phyloP scores from a whole-genome alignment of 2,797 vertebrate genomes.

The Silurus lanzhouensis region DNA sequence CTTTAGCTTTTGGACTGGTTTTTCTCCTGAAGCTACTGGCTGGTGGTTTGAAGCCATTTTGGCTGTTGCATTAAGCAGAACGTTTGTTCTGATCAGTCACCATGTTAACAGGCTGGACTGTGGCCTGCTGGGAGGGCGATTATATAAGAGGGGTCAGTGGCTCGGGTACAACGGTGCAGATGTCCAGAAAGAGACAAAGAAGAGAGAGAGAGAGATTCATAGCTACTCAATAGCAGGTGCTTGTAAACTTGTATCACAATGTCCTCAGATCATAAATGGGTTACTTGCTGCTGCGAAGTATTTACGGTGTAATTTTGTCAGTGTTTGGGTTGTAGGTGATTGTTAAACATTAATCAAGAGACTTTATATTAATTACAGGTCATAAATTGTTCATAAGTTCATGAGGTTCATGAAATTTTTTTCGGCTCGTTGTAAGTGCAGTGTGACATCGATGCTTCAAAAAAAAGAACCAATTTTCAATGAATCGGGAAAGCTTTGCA shows the following conservation, averaged over 20 bases:
- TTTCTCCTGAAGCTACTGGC: not conserved
- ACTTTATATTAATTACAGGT: too few species aligned
- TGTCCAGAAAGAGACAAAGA: not conserved
- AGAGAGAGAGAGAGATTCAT: not conserved
- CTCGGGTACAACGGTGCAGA: constrained; percentile 38
- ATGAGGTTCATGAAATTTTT: too few species aligned
- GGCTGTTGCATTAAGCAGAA: constrained; percentile 19
- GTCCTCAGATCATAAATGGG: not conserved
- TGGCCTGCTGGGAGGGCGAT: constrained; percentile 25
- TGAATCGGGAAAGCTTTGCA: not conserved
- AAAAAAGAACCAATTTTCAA: too few species aligned
- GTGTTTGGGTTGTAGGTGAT: not conserved
- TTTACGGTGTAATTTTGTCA: not conserved
- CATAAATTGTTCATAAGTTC: too few species aligned
- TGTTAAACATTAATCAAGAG: not conserved
- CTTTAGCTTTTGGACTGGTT: not conserved
- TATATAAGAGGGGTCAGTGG: constrained; percentile 40
- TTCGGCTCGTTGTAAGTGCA: too few species aligned
- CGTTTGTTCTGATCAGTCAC: constrained; percentile 40
- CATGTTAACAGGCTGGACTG: constrained; percentile 31
- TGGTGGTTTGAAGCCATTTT: constrained; percentile 11
- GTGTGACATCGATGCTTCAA: too few species aligned
- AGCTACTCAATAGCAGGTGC: not conserved
- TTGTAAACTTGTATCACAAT: not conserved
- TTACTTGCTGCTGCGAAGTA: not conserved